Percentiles rank a stretch among this genome's conserved stretches.
phyloP scores from a whole-genome alignment of 2,888 invertebrate species.

The Octonoba sinensis region DNA sequence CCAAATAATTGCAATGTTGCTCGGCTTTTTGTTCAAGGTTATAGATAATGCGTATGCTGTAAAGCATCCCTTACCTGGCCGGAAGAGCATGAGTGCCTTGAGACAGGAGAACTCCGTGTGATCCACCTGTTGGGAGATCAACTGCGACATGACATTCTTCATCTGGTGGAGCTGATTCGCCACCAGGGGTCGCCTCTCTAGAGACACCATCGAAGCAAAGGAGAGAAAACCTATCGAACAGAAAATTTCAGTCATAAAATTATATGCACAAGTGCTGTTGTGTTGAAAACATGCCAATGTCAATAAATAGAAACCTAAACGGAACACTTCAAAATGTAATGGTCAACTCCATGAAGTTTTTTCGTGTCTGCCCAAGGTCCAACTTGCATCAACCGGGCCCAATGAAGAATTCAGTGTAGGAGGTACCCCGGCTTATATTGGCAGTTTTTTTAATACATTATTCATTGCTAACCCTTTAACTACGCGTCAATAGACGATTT shows the following conservation, averaged over 20 bases:
- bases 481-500: no score
- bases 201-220: conserved; percentile 27
- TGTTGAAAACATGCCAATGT: no score
- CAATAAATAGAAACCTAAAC: no score
- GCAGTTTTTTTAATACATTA: background rate
- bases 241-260: background rate
- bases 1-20: no score
- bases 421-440: background rate
- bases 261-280: no score
- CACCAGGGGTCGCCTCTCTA: conserved; percentile 53
- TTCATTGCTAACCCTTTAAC: no score
- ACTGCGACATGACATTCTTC: conserved; percentile 78
- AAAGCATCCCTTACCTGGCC: conserved; percentile 76
- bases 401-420: background rate
- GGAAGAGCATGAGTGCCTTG: conserved; percentile 85
- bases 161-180: conserved; percentile 70
- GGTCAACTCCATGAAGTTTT: no score
- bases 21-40: no score
- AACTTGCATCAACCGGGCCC: background rate
- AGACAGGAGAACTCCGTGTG: conserved; percentile 87
- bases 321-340: no score
- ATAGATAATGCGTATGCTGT: no score
- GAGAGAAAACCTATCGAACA: conserved; percentile 50
- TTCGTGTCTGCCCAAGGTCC: background rate
- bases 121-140: conserved; percentile 80